Evolutionary conservation across 1,140 invertebrate species (phyloP).

Genomic region (Caenorhabditis remanei): DNA sequence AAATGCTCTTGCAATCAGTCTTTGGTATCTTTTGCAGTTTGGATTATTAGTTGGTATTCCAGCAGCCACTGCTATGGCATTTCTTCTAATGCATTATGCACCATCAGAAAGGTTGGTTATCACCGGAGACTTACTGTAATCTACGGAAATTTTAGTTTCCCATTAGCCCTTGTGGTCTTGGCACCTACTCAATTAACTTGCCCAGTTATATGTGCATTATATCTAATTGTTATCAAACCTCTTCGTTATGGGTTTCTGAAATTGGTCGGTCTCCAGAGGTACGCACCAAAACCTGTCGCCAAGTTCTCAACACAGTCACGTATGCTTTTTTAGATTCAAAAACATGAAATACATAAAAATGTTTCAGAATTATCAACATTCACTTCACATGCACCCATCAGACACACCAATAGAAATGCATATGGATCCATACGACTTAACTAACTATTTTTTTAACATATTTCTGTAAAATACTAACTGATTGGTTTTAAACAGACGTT

Average conservation of each 20-base stretch:
- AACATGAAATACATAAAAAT: background rate
- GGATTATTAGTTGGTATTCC: slow-evolving; percentile 26
- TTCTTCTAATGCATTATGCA: slow-evolving; percentile 3
- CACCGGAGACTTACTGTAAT: background rate
- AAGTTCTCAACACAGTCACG: slow-evolving; percentile 8
- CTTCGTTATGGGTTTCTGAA: background rate
- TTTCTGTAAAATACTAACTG: background rate
- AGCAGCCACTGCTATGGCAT: slow-evolving; percentile 1
- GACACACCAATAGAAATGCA: background rate
- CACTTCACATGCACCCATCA: background rate
- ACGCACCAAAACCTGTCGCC: background rate
- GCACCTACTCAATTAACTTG: slow-evolving; percentile 36
- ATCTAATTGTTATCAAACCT: slow-evolving; percentile 8
- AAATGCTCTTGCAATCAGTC: slow-evolving; percentile 14
- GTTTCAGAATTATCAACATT: slow-evolving; percentile 29
- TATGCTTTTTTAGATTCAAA: background rate
- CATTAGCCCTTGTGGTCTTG: slow-evolving; percentile 9
- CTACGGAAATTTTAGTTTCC: background rate
- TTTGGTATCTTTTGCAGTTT: slow-evolving; percentile 44
- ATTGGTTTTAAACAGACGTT: no score
- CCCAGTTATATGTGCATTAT: slow-evolving; percentile 8
- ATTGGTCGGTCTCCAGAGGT: background rate
- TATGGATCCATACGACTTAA: background rate
- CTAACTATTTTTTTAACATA: background rate
- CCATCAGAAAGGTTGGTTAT: background rate